Percentiles rank a stretch among this genome's conserved stretches.
phyloP scores from a whole-genome alignment of 2,797 vertebrate genomes.

The Mus spretus region DNA sequence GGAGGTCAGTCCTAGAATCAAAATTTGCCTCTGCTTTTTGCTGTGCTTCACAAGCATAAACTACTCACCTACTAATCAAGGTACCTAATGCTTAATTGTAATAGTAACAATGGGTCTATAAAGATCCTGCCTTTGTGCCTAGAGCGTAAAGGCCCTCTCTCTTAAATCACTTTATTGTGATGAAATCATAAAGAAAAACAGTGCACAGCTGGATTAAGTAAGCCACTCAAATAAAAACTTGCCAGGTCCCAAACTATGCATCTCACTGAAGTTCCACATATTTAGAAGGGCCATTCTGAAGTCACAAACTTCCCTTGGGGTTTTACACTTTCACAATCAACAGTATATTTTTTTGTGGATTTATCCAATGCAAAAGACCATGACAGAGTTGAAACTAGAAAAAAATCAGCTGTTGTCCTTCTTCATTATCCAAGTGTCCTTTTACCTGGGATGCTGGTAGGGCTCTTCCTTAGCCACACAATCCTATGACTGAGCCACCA shows the following conservation, averaged over 20 bases:
- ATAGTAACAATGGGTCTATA: background rate
- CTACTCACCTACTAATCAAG: background rate
- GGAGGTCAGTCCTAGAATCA: background rate
- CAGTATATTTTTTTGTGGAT: background rate
- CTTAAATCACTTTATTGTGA: background rate
- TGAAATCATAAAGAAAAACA: background rate
- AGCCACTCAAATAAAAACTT: background rate
- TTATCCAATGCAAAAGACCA: background rate
- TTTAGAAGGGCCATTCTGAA: background rate
- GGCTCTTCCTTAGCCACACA: background rate
- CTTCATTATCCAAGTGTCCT: background rate
- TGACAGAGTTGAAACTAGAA: background rate
- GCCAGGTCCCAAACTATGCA: too few relatives aligned
- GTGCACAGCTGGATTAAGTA: background rate
- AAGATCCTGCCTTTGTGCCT: background rate
- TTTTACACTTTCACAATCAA: background rate
- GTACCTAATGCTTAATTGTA: background rate
- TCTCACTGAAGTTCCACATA: background rate
- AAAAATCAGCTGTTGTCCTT: background rate
- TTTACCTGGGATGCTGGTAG: background rate
- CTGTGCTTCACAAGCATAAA: background rate
- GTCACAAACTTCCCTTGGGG: too few relatives aligned
- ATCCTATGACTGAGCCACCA: background rate
- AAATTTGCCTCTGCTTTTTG: slow-evolving; percentile 3
- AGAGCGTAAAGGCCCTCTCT: background rate